Percentiles rank a stretch among this genome's conserved stretches.
Conservation (phyloP, 2,888 invertebrate species). For the Melanostoma mellinum region DNA sequence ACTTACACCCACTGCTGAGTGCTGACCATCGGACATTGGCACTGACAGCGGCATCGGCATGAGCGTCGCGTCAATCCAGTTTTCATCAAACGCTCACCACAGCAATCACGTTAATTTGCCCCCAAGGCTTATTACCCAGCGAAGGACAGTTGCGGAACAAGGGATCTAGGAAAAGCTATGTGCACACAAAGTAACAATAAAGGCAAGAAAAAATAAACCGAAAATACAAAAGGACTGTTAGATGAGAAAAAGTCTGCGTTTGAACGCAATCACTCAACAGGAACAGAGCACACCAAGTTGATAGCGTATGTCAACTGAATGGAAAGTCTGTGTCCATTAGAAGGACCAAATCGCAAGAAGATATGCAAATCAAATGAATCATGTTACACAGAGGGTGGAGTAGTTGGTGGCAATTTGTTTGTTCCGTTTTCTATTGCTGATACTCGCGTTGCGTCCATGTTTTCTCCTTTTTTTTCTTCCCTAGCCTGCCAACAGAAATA, state of each 20-base stretch:
- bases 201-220: background rate
- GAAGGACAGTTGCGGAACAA: slow-evolving; percentile 41
- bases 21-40: background rate
- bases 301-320: slow-evolving; percentile 68
- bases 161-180: slow-evolving; percentile 19
- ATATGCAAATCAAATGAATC: slow-evolving; percentile 66
- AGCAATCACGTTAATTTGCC: slow-evolving; percentile 70
- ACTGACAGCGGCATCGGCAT: background rate
- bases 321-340: slow-evolving; percentile 68
- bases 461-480: slow-evolving; percentile 2
- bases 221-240: slow-evolving; percentile 5
- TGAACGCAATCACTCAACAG: slow-evolving; percentile 66
- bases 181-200: slow-evolving; percentile 34
- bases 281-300: slow-evolving; percentile 57
- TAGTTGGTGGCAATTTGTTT: slow-evolving; percentile 58
- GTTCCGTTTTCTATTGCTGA: slow-evolving; percentile 47
- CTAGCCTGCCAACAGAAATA: slow-evolving; percentile 2
- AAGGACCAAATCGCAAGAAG: slow-evolving; percentile 56
- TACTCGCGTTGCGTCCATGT: slow-evolving; percentile 3
- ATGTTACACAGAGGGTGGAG: slow-evolving; percentile 10
- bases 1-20: background rate
- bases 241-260: slow-evolving; percentile 46
- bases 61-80: slow-evolving; percentile 35
- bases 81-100: slow-evolving; percentile 68
- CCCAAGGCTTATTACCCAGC: slow-evolving; percentile 58